Evolutionary conservation across 2,113 vertebrate genomes (phyloP).

Genomic region (Cebus imitator): DNA sequence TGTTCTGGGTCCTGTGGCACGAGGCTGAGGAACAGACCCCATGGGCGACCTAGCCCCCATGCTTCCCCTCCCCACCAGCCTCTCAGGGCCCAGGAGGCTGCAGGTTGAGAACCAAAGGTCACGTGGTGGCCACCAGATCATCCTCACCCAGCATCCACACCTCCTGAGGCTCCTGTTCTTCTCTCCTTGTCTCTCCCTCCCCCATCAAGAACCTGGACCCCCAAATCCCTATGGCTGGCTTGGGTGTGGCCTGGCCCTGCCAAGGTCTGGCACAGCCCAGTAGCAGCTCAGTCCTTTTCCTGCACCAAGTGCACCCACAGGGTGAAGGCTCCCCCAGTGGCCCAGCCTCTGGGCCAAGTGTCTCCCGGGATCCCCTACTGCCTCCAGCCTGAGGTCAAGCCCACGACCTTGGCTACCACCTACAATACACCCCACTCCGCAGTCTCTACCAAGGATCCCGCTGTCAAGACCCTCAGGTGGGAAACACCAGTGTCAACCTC

Average conservation of each 20-base stretch:
- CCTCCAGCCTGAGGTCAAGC: not conserved
- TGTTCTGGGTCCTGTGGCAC: not conserved
- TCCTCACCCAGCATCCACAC: not conserved
- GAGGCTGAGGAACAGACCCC: not conserved
- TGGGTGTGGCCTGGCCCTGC: not conserved
- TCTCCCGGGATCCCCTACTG: not conserved
- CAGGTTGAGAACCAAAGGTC: not conserved
- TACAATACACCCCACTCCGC: not conserved
- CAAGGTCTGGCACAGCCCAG: not conserved
- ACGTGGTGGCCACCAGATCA: not conserved
- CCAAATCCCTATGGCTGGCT: not conserved
- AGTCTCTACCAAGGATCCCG: not conserved
- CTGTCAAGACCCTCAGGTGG: not conserved
- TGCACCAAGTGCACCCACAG: no score
- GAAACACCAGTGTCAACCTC: not conserved
- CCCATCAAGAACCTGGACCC: not conserved
- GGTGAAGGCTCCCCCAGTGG: not conserved
- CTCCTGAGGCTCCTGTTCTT: not conserved
- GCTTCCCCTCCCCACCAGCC: no score
- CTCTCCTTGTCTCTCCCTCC: not conserved
- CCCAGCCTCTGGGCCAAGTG: not conserved
- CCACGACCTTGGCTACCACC: not conserved
- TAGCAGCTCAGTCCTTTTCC: not conserved
- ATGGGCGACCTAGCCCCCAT: rapidly evolving
- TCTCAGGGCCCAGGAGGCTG: not conserved